These are phyloP conservation scores for Xylocopa sonorina DNA, from an alignment of 1,140 invertebrate genomes.

Conservation along the genomic window DNA sequence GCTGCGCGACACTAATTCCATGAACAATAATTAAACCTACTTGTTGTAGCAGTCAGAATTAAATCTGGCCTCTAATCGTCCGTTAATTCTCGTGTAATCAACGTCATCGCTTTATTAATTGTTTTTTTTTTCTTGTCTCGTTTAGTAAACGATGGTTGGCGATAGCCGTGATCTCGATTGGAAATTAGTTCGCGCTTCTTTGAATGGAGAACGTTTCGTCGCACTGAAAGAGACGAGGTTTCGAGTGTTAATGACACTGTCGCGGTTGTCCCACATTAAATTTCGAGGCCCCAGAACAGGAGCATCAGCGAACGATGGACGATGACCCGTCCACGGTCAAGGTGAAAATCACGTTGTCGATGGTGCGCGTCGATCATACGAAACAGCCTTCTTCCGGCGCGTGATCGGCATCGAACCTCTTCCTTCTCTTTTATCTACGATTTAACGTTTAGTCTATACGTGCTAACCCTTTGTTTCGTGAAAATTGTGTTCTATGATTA, in stretches of 20 bases:
- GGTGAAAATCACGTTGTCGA: constrained; percentile 65
- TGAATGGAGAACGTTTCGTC: no score
- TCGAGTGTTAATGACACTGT: neutral
- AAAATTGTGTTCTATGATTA: no score
- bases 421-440: constrained; percentile 38
- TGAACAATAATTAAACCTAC: neutral
- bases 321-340: constrained; percentile 69
- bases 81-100: neutral
- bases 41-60: neutral
- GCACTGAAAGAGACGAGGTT: neutral
- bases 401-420: constrained; percentile 58
- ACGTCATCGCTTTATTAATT: no score
- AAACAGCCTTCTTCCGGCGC: constrained; percentile 51
- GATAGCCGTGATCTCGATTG: no score
- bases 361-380: constrained; percentile 55
- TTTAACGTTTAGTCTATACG: constrained; percentile 36
- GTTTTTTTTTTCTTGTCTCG: no score
- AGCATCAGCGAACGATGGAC: constrained; percentile 43
- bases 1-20: neutral
- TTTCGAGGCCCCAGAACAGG: neutral
- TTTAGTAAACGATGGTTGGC: no score
- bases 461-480: no score
- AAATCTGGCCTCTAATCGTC: neutral
- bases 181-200: no score
- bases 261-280: constrained; percentile 18